Conservation (phyloP, 1,140 invertebrate species). For the Conus betulinus region DNA sequence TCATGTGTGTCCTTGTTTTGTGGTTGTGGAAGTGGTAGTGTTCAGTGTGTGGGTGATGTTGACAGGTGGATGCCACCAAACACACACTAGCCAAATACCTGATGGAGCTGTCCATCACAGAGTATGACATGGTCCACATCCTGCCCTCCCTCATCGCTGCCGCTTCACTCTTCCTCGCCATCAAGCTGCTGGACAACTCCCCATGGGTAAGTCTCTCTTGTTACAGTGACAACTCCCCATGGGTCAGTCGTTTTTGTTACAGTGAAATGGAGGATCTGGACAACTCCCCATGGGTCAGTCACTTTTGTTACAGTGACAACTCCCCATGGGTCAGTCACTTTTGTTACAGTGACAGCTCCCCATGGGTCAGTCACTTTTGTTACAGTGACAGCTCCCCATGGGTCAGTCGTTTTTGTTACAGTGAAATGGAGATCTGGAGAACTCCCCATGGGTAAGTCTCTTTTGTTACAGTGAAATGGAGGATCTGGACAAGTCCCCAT, state of each 20-base stretch:
- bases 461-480: neutral
- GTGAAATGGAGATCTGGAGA: constrained; percentile 51
- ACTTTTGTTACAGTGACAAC: too few species aligned
- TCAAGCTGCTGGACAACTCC: constrained; percentile 75
- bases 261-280: too few species aligned
- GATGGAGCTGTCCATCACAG: constrained; percentile 88
- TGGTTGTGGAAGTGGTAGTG: neutral
- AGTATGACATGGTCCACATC: constrained; percentile 88
- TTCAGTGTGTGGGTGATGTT: neutral
- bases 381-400: too few species aligned
- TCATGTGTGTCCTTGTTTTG: too few species aligned
- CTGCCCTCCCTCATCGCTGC: constrained; percentile 89
- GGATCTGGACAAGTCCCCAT: too few species aligned
- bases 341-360: too few species aligned
- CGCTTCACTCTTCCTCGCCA: constrained; percentile 84
- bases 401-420: too few species aligned
- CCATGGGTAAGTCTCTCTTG: constrained; percentile 68
- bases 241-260: too few species aligned
- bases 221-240: neutral
- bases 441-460: constrained; percentile 69
- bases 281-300: too few species aligned
- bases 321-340: too few species aligned
- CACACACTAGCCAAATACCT: constrained; percentile 96
- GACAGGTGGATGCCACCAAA: constrained; percentile 81
- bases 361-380: too few species aligned